Evolutionary conservation across 2,797 vertebrate genomes (phyloP).

Genomic region (Pteronotus mesoamericanus): DNA sequence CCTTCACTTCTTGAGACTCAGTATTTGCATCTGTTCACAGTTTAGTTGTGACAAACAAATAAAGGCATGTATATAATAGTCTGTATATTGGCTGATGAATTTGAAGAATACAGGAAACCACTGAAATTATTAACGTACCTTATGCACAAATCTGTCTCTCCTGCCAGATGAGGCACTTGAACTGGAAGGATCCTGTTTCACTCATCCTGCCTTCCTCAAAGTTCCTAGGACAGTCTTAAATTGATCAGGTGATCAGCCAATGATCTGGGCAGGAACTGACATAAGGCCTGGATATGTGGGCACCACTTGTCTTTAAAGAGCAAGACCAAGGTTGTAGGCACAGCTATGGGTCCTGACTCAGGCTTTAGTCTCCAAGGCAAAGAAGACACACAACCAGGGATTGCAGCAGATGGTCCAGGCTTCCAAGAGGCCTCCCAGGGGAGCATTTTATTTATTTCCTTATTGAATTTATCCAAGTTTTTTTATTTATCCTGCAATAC

Average conservation of each 20-base stretch:
- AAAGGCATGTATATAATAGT: background rate
- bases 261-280: background rate
- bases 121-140: background rate
- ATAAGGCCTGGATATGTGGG: background rate
- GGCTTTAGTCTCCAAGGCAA: background rate
- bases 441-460: background rate
- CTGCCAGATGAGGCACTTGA: background rate
- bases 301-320: background rate
- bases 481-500: background rate
- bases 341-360: background rate
- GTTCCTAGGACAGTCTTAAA: background rate
- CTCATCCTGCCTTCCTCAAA: background rate
- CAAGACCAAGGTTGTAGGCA: background rate
- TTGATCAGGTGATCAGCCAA: background rate
- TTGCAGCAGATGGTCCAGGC: fast-evolving
- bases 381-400: background rate
- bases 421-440: background rate
- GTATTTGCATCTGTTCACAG: background rate
- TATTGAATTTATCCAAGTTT: background rate
- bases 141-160: background rate
- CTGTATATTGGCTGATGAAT: background rate
- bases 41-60: background rate
- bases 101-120: background rate
- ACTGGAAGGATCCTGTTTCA: background rate
- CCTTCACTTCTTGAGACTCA: background rate